These are phyloP conservation scores for Mustelus asterias DNA, from an alignment of 2,113 vertebrate species.

Conservation along the genomic window DNA sequence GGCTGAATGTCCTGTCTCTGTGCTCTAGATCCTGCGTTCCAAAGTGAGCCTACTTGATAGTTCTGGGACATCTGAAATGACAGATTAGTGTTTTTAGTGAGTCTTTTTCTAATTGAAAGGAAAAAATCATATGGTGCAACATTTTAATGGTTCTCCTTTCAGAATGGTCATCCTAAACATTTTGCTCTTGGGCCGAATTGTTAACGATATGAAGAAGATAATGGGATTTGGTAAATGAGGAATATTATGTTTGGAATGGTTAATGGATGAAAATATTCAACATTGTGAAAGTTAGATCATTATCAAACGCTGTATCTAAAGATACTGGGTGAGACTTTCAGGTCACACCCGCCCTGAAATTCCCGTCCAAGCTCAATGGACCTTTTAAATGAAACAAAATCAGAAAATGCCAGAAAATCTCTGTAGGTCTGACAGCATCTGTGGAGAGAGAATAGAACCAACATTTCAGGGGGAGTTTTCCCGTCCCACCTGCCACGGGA, in stretches of 20 bases:
- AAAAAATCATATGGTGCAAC: neutral
- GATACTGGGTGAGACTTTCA: neutral
- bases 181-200: neutral
- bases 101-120: neutral
- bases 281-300: neutral
- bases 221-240: neutral
- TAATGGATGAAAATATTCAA: neutral
- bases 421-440: no score
- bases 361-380: no score
- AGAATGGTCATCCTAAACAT: neutral
- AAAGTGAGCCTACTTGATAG: neutral
- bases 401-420: no score
- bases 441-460: no score
- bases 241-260: neutral
- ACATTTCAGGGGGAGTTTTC: no score
- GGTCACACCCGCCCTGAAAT: no score
- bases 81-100: neutral
- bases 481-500: no score
- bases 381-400: no score
- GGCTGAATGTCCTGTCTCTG: no score
- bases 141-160: neutral
- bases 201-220: neutral
- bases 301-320: neutral
- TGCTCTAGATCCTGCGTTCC: neutral
- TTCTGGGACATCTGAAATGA: neutral